phyloP scores from a whole-genome alignment of 2,113 vertebrate genomes.

The Rhadina sibilatrix region DNA sequence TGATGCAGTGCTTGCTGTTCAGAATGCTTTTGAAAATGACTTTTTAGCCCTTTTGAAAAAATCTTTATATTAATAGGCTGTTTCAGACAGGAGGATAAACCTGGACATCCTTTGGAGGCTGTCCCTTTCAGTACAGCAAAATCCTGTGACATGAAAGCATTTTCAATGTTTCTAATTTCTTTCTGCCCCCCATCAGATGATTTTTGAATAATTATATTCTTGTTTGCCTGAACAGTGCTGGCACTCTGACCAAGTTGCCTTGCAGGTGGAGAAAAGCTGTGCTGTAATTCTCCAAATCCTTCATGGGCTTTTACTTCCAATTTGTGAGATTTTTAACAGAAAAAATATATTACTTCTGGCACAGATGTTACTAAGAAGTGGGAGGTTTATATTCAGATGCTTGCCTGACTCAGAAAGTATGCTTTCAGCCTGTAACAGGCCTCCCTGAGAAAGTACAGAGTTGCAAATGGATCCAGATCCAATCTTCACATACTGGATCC shows the following conservation, averaged over 20 bases:
- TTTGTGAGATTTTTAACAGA: background rate
- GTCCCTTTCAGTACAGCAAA: background rate
- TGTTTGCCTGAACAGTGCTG: background rate
- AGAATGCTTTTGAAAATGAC: background rate
- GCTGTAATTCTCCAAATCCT: background rate
- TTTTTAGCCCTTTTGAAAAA: background rate
- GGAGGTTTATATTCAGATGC: background rate
- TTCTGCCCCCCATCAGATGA: background rate
- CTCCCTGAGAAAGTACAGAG: background rate
- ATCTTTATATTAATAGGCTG: background rate
- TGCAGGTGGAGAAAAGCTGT: background rate
- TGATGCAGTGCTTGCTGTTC: background rate
- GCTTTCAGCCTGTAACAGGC: background rate
- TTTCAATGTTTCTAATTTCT: background rate
- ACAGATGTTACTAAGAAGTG: background rate
- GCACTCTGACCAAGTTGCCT: background rate
- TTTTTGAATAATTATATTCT: background rate
- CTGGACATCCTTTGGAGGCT: background rate
- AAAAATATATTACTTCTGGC: background rate
- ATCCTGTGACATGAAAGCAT: background rate
- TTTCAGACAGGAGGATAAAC: background rate
- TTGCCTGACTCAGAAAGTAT: background rate
- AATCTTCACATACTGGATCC: accelerated
- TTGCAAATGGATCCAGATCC: background rate
- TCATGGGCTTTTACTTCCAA: background rate